These are phyloP conservation scores for Emydoidea blandingii DNA, from an alignment of 2,797 vertebrate genomes.

Conservation along the genomic window DNA sequence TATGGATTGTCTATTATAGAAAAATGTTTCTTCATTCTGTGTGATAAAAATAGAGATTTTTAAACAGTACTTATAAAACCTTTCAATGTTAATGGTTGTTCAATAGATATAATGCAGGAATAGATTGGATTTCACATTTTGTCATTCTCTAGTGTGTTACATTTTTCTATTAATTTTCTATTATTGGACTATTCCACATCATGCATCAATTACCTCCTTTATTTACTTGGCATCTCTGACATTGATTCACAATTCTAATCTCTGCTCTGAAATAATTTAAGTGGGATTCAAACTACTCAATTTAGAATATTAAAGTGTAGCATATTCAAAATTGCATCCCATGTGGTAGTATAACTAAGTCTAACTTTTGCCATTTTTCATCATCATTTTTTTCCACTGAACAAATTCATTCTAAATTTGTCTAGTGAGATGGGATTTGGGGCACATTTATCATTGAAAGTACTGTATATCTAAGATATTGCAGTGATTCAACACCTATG, in stretches of 20 bases:
- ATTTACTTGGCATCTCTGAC: background rate
- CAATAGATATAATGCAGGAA: background rate
- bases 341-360: background rate
- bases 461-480: background rate
- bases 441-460: background rate
- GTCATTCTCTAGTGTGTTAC: background rate
- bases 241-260: background rate
- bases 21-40: background rate
- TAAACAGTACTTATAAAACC: background rate
- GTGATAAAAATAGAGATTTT: background rate
- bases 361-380: background rate
- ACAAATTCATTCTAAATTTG: background rate
- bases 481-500: background rate
- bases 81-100: background rate
- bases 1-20: background rate
- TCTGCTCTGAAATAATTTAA: background rate
- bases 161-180: background rate
- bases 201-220: background rate
- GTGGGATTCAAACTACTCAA: background rate
- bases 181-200: background rate
- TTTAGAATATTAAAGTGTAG: background rate
- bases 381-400: background rate
- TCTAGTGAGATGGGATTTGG: background rate
- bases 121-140: background rate
- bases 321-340: background rate